phyloP scores from a whole-genome alignment of 2,113 vertebrate genomes.

The Burhinus bistriatus region DNA sequence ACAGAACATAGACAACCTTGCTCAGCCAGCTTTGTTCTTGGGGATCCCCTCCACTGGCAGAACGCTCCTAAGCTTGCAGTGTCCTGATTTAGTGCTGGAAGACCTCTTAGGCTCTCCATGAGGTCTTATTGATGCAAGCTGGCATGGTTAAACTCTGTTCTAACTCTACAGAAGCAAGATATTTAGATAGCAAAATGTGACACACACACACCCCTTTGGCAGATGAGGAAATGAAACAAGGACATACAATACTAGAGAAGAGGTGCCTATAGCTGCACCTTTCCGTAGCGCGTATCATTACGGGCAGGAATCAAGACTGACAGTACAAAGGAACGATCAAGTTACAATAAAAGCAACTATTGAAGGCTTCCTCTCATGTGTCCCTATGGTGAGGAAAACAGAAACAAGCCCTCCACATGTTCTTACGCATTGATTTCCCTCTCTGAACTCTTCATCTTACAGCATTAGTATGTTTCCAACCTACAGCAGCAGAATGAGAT shows the following conservation, averaged over 20 bases:
- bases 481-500: not conserved
- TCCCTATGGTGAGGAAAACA: not conserved
- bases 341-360: not conserved
- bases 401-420: not conserved
- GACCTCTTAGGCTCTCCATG: accelerated
- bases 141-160: not conserved
- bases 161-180: not conserved
- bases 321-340: not conserved
- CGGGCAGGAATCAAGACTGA: not conserved
- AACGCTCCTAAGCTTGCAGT: not conserved
- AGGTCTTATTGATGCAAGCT: not conserved
- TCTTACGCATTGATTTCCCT: not conserved
- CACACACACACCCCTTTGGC: not conserved
- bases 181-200: accelerated
- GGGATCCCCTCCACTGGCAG: not conserved
- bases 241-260: not conserved
- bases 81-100: not conserved
- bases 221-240: not conserved
- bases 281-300: not conserved
- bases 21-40: not conserved
- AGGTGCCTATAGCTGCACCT: not conserved
- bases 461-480: not conserved
- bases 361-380: not conserved
- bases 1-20: not conserved
- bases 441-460: not conserved